Base-by-base conservation (phyloP, 2,797 vertebrate species). In the Myripristis murdjan region DNA sequence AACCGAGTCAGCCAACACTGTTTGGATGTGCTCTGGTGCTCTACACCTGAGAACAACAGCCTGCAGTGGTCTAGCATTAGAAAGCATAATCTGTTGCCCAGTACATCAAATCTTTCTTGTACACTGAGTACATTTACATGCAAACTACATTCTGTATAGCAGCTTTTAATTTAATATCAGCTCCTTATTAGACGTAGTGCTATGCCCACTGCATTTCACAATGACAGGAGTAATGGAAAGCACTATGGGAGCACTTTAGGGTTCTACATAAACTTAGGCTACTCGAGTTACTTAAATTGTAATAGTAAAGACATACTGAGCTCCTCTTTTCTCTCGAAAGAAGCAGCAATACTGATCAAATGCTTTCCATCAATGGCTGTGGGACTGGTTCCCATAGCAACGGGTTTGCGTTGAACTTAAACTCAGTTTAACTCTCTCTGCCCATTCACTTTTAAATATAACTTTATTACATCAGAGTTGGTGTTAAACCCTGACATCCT, bases 11-110 rank as follows among this genome's bases (percentile, higher is more conserved):
- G 70, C 55, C 51, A 77, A 60, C 37, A 23, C 23, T 22, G 69
- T 72, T 82, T 62, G 64, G 72, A 81, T 75, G 84, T 47, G 72
- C 73, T 86, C 70, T 28, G 71, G 33, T 69, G 79, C 79, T 68
- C 76, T 71, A 73, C 85, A 79, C 73, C 76, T 77, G 58, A 75
- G 65, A 70, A 83, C 69, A 64, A 28, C 72, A 69, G 72, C 57
- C 73, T 55, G 69, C 73, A 66, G 72, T 47, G 56, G 57, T 44
- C 44, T 64, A 49, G 10, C 44, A 67, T 64, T 24, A 51, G 62
- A 73, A 74, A 68, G 44, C 35, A 44, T 52, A 20, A 70, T 51
- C 57, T 31, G 24, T 28, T 59, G 51, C 35, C 48, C 16, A 1
- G 39, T 23, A 37, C 60, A 22, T 44, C 48, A 23, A 52, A 43